Percentiles rank a stretch among this genome's conserved stretches.
Evolutionary conservation across 2,797 vertebrate species (phyloP).

Genomic region (Macroramphosus scolopax): DNA sequence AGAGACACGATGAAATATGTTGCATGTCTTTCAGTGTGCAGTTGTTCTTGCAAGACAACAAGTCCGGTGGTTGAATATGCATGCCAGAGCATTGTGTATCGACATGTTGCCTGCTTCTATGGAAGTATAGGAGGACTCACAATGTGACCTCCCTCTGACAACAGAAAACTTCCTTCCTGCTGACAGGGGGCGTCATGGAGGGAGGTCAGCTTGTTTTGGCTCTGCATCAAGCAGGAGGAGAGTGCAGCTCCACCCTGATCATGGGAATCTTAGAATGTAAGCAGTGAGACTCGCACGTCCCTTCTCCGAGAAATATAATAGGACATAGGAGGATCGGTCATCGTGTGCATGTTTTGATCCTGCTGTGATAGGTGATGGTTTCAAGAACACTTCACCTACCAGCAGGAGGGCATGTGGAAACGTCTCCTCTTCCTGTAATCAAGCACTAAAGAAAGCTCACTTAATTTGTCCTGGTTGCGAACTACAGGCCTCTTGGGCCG

Average conservation of each 20-base stretch:
- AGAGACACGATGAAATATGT: too few species aligned
- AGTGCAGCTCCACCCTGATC: constrained; percentile 41
- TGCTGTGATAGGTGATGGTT: too few species aligned
- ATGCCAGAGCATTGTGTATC: constrained; percentile 24
- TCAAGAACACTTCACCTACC: background rate
- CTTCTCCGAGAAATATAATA: constrained; percentile 1
- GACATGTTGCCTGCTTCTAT: constrained; percentile 30
- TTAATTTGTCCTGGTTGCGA: constrained; percentile 20
- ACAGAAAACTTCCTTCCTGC: constrained; percentile 70
- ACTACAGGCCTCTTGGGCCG: constrained; percentile 14
- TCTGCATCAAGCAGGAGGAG: constrained; percentile 30
- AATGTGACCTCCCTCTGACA: constrained; percentile 53
- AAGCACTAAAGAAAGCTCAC: constrained; percentile 5
- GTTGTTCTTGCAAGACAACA: too few species aligned
- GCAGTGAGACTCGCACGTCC: too few species aligned
- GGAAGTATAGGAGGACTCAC: constrained; percentile 41
- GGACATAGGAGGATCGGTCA: background rate
- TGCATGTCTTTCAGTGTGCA: too few species aligned
- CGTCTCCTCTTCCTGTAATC: constrained; percentile 9
- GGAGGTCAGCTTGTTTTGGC: constrained; percentile 59
- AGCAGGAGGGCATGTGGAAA: background rate
- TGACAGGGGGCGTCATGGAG: constrained; percentile 28
- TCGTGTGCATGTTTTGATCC: too few species aligned
- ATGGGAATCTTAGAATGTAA: constrained; percentile 47
- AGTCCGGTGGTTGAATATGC: constrained; percentile 1